These are phyloP conservation scores for Odontomachus brunneus DNA, from an alignment of 1,140 invertebrate species.

Conservation along the genomic window DNA sequence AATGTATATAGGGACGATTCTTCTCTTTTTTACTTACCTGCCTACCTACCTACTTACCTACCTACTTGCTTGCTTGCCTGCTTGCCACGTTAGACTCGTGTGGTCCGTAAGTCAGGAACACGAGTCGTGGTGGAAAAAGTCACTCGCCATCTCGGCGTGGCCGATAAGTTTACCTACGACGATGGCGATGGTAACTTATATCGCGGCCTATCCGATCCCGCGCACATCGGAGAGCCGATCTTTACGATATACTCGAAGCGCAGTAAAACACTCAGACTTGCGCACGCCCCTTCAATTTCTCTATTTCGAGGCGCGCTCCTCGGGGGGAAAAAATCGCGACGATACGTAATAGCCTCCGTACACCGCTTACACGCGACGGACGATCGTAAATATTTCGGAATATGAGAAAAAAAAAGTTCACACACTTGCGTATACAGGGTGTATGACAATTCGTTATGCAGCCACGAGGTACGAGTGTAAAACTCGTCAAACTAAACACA, in stretches of 20 bases:
- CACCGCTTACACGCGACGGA: no score
- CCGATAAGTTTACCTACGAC: constrained; percentile 73
- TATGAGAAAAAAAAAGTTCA: background rate
- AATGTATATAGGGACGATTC: constrained; percentile 47
- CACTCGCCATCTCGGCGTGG: constrained; percentile 68
- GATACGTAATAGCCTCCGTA: constrained; percentile 3
- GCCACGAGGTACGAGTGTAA: no score
- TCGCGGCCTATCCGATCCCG: constrained; percentile 67
- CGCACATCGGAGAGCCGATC: constrained; percentile 68
- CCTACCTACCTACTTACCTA: no score
- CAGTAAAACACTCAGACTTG: constrained; percentile 74
- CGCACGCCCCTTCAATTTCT: constrained; percentile 59
- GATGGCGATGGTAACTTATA: constrained; percentile 73
- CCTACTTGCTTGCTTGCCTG: constrained; percentile 58
- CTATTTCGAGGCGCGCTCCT: constrained; percentile 10
- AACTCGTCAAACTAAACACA: no score
- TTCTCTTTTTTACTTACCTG: no score
- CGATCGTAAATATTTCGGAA: background rate
- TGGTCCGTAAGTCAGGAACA: constrained; percentile 75
- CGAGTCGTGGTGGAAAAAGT: constrained; percentile 72
- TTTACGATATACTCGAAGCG: constrained; percentile 80
- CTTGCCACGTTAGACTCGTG: constrained; percentile 55
- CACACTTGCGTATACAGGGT: no score
- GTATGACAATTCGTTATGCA: no score
- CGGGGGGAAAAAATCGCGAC: constrained; percentile 4